Evolutionary conservation across 2,797 vertebrate species (phyloP).

Genomic region (Rhinoraja longicauda): DNA sequence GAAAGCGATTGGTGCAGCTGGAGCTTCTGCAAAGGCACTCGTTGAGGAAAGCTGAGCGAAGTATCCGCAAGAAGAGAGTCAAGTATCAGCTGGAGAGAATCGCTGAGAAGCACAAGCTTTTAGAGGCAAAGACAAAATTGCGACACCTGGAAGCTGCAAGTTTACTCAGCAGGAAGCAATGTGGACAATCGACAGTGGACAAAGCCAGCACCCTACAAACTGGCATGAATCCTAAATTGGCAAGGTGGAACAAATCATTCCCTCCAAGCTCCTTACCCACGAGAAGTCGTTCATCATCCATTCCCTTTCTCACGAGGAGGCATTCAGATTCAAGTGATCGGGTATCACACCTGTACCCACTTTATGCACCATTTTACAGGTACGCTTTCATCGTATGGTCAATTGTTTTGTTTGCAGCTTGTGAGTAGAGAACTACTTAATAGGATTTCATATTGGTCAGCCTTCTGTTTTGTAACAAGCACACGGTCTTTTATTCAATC

Average conservation of each 20-base stretch:
- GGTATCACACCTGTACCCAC: constrained; percentile 66
- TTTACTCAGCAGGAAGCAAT: constrained; percentile 51
- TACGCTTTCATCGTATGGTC: constrained; percentile 43
- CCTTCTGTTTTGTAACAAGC: background rate
- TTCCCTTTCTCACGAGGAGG: constrained; percentile 46
- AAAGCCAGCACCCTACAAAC: constrained; percentile 38
- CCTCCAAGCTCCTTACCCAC: constrained; percentile 44
- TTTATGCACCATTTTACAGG: constrained; percentile 63
- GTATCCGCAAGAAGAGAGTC: constrained; percentile 65
- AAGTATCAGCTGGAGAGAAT: constrained; percentile 77
- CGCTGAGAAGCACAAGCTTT: constrained; percentile 72
- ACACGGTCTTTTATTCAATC: background rate
- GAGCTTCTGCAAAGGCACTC: constrained; percentile 69
- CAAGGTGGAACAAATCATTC: constrained; percentile 41
- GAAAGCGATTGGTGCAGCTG: constrained; percentile 69
- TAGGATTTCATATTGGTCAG: background rate
- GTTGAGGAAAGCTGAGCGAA: constrained; percentile 65
- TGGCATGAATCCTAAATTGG: constrained; percentile 28
- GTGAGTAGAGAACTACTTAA: background rate
- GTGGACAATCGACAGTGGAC: constrained; percentile 40
- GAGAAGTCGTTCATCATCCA: constrained; percentile 39
- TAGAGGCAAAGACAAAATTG: constrained; percentile 77
- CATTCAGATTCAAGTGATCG: constrained; percentile 68
- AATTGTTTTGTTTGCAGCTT: background rate
- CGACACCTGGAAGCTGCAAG: constrained; percentile 67